These are phyloP conservation scores for Agrotis puta DNA, from an alignment of 2,888 invertebrate genomes.

Conservation along the genomic window DNA sequence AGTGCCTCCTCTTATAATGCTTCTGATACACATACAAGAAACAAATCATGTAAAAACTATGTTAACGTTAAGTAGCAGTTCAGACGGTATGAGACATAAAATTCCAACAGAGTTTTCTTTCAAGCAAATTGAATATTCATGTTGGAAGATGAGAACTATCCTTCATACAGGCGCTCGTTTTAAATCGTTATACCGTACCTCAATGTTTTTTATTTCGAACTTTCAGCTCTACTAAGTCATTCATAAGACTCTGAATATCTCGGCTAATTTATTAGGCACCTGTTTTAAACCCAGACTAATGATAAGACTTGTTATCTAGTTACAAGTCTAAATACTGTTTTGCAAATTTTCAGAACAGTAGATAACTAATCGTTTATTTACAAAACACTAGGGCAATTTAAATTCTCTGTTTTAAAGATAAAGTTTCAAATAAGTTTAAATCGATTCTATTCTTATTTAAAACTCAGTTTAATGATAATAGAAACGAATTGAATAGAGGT, in stretches of 20 bases:
- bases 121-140: conserved; percentile 83
- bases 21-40: not conserved
- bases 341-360: conserved; percentile 7
- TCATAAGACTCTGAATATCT: conserved; percentile 46
- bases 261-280: conserved; percentile 29
- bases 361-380: conserved; percentile 30
- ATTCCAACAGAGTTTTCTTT: conserved; percentile 74
- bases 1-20: conserved; percentile 7
- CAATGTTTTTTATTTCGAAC: conserved; percentile 48
- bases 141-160: conserved; percentile 67
- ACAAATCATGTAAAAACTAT: conserved; percentile 29
- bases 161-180: conserved; percentile 62
- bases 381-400: conserved; percentile 22
- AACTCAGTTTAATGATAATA: conserved; percentile 28
- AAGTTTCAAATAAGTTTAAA: conserved; percentile 41
- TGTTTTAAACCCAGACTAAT: conserved; percentile 16
- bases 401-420: conserved; percentile 2
- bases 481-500: conserved; percentile 25
- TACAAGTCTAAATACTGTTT: conserved; percentile 4
- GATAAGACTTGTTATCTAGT: conserved; percentile 8
- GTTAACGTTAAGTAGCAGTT: conserved; percentile 21
- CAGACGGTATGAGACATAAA: conserved; percentile 65
- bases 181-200: conserved; percentile 48
- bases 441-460: conserved; percentile 12
- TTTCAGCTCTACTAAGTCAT: conserved; percentile 36